Base-by-base conservation (phyloP, 2,888 invertebrate genomes). In the Drosophila rellima region DNA sequence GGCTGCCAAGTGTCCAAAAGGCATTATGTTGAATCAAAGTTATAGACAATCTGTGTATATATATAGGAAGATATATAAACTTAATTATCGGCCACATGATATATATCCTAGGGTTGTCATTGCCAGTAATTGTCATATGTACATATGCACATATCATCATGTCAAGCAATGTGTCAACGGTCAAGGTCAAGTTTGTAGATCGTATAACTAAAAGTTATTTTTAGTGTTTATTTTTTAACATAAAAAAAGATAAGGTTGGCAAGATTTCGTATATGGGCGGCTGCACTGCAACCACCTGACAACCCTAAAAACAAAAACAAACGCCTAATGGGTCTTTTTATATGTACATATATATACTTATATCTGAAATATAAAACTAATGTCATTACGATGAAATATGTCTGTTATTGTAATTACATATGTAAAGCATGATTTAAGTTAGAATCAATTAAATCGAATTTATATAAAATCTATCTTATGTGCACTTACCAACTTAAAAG, bases 241-340 rank as follows among this genome's bases (percentile, higher is more conserved):
- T 8, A 20, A 45, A 52, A 6, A 15, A 48, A 18, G 10, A 33
- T 39, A 42, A 26, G 1, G 7, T 17, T 13, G n/a, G 10, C 1
- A 33, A 3, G 6, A 13, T 48, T 40, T 35, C 33, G 13, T 39
- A 23, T n/a, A 40, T 23, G 26, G 0, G 0, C 39, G 18, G 50
- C 51, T 11, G 20, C 26, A 18, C 8, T 15, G 15, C 20, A 20
- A 47, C 2, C 35, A 54, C 70, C 61, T 88, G 88, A 66, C 88
- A 82, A 85, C 88, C 88, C 88, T 82, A 57, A 33, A 62, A 61
- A 64, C 45, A 20, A 45, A 55, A 68, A 50, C 54, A 60, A 73
- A 40, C n/a, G 17, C 13, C 15, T 31, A 51, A 64, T 52, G 42
- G 31, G 42, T 37, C 23, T 44, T 29, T 35, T 20, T 37, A 20